Base-by-base conservation (phyloP, 2,797 vertebrate species). In the Macropodus opercularis region DNA sequence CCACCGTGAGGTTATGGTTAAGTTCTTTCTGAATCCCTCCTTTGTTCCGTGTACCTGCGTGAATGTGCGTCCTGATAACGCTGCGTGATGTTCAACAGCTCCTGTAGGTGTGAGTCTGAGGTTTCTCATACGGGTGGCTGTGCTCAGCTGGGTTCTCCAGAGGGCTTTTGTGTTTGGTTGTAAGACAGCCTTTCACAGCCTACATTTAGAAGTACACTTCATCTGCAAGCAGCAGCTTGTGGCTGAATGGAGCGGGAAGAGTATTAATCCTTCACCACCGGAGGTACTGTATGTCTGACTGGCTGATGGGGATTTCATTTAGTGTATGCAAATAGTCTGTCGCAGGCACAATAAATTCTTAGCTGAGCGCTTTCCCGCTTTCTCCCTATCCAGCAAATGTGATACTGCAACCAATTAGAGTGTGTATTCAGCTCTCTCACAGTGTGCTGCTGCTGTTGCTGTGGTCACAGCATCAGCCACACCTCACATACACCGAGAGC, bases 241-340 rank as follows among this genome's bases (percentile, higher is more conserved):
- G 70, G 73, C 63, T 67, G 72, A 85, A 81, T 79, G 85, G 78
- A 78, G 78, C 84, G 74, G 81, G 78, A 83, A 72, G 62, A 75
- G 74, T 73, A 81, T 85, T 87, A 90, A 89, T 89, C 84, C 81
- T 63, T 56, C 63, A 70, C 49, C 63, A 65, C 77, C 59, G 34
- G 61, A 79, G 63, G 64, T 66, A 72, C 73, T 72, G 79, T 81
- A 46, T 32, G 69, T 82, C 72, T 84, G 60, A 63, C 75, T 72
- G 63, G 54, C 75, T 86, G 81, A 85, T 79, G 79, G 69, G 63
- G 66, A 71, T 85, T 89, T 89, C 72, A 86, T 89, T 87, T 88
- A 79, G 69, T 44, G 67, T 71, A 89, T 89, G 86, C 79, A 89
- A 92, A 91, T 87, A 76, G 57, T 62, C 68, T 47, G 74, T 85